Conservation (phyloP, 2,113 vertebrate genomes). For the Indicator maculatus region DNA sequence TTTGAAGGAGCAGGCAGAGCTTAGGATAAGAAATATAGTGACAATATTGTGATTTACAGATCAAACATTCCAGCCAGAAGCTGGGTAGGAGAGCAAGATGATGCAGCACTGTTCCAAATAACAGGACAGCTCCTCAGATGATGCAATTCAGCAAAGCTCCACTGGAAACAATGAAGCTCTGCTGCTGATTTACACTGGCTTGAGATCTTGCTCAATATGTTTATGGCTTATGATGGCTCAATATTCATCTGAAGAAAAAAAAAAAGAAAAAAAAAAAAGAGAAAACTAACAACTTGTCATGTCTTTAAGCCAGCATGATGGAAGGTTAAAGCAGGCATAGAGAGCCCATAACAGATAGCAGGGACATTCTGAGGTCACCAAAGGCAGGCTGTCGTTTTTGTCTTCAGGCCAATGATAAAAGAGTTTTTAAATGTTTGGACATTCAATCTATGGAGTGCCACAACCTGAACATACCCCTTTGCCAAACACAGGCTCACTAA, state of each 20-base stretch:
- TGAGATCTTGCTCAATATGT: slow-evolving; percentile 69
- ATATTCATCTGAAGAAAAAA: slow-evolving; percentile 70
- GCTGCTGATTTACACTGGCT: slow-evolving; percentile 58
- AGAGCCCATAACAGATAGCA: slow-evolving; percentile 78
- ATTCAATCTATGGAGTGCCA: slow-evolving; percentile 78
- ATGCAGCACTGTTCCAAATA: slow-evolving; percentile 19
- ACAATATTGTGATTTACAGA: slow-evolving; percentile 52
- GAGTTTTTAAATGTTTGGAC: slow-evolving; percentile 82
- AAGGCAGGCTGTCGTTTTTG: slow-evolving; percentile 80
- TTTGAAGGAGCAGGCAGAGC: slow-evolving; percentile 30
- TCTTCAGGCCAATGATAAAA: slow-evolving; percentile 78
- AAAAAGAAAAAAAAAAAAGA: not conserved
- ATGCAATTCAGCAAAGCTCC: slow-evolving; percentile 23
- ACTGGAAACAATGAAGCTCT: slow-evolving; percentile 43
- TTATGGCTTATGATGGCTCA: slow-evolving; percentile 69
- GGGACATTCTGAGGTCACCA: slow-evolving; percentile 78
- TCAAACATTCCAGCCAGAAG: slow-evolving; percentile 49
- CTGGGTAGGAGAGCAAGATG: slow-evolving; percentile 21
- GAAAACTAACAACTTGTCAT: slow-evolving; percentile 79
- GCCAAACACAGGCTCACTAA: slow-evolving; percentile 80
- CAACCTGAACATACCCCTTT: slow-evolving; percentile 80
- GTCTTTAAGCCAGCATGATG: slow-evolving; percentile 76
- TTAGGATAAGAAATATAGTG: slow-evolving; percentile 22
- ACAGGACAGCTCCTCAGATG: slow-evolving; percentile 23
- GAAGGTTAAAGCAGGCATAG: slow-evolving; percentile 74